phyloP scores from a whole-genome alignment of 2,888 invertebrate species.

The Nephrotoma guestfalica region DNA sequence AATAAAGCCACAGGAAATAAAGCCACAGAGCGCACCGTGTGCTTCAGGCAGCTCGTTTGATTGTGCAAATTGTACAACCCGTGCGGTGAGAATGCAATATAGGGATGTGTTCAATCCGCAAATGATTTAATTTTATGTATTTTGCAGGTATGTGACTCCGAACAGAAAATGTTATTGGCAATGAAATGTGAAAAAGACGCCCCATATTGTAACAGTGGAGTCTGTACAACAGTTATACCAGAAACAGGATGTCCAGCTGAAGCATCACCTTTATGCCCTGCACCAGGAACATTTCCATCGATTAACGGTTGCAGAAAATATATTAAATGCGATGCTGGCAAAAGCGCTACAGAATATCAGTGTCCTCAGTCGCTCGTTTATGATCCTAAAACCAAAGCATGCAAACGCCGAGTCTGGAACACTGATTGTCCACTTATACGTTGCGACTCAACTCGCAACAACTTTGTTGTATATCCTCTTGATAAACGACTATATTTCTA shows the following conservation, averaged over 20 bases:
- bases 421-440: constrained; percentile 8
- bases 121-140: background rate
- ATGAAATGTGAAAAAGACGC: background rate
- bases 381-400: constrained; percentile 5
- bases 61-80: background rate
- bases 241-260: background rate
- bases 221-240: background rate
- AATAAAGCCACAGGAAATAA: no score
- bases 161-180: background rate
- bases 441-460: no score
- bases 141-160: background rate
- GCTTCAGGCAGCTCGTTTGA: background rate
- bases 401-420: background rate
- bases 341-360: constrained; percentile 3
- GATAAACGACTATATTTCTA: constrained; percentile 2
- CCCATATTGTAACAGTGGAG: background rate
- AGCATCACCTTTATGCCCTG: background rate
- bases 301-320: background rate
- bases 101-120: background rate
- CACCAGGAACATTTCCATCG: background rate
- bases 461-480: background rate
- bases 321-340: constrained; percentile 22
- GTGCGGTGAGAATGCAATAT: background rate
- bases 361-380: constrained; percentile 9
- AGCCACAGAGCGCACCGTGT: background rate